Percentiles rank a stretch among this genome's conserved stretches.
phyloP scores from a whole-genome alignment of 2,113 vertebrate genomes.

The Corythaixoides concolor region DNA sequence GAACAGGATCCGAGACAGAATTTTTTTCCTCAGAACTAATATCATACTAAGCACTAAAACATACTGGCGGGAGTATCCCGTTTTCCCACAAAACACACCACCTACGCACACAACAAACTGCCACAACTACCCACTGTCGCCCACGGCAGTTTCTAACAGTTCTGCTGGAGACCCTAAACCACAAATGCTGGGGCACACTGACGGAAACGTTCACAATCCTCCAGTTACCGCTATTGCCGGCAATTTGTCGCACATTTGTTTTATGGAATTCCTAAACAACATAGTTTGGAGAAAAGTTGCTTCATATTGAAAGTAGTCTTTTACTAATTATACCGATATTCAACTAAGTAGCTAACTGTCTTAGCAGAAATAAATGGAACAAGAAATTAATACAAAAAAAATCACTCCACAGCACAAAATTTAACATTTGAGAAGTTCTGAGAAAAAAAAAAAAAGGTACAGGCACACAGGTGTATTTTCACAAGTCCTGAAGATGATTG shows the following conservation, averaged over 20 bases:
- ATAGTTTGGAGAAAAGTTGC: fast-evolving
- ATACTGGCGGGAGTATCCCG: neutral
- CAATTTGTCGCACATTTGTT: fast-evolving
- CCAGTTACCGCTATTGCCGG: fast-evolving
- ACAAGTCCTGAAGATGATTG: neutral
- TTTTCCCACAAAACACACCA: fast-evolving
- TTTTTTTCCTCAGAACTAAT: neutral
- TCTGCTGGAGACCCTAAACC: neutral
- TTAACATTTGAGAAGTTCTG: neutral
- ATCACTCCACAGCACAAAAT: neutral
- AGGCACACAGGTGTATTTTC: neutral
- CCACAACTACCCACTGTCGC: neutral
- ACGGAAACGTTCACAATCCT: fast-evolving
- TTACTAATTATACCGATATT: neutral
- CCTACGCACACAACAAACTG: fast-evolving
- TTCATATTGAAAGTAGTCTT: neutral
- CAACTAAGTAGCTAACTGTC: neutral
- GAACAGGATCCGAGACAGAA: fast-evolving
- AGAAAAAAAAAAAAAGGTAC: neutral
- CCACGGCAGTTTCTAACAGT: fast-evolving
- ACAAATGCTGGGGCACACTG: neutral
- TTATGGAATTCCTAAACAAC: fast-evolving
- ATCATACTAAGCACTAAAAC: too few relatives aligned
- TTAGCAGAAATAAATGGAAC: neutral
- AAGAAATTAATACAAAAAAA: neutral